These are phyloP conservation scores for Ypsolopha sequella DNA, from an alignment of 2,888 invertebrate species.

Conservation along the genomic window DNA sequence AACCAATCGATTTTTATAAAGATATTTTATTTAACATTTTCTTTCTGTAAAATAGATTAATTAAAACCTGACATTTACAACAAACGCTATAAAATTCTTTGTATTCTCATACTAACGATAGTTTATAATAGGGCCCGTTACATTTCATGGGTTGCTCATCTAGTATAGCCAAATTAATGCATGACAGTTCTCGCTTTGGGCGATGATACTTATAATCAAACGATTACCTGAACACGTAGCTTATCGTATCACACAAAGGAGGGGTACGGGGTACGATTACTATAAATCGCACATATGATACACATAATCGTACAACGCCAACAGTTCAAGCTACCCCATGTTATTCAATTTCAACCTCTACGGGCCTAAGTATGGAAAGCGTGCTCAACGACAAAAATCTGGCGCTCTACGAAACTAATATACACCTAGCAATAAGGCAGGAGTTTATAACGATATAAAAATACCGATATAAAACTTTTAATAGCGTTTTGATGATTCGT, in stretches of 20 bases:
- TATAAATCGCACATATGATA: background rate
- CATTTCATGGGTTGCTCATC: conserved; percentile 25
- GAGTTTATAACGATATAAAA: no score
- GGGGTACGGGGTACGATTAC: conserved; percentile 16
- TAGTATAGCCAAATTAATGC: background rate
- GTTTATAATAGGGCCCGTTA: conserved; percentile 55
- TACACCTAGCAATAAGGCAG: no score
- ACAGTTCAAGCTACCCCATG: background rate
- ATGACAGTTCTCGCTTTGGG: conserved; percentile 9
- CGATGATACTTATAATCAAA: conserved; percentile 16
- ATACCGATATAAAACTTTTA: no score
- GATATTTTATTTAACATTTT: conserved; percentile 68
- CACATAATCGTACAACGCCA: background rate
- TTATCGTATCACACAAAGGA: conserved; percentile 51
- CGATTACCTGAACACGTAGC: conserved; percentile 47
- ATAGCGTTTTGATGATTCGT: no score
- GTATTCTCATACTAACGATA: conserved; percentile 52
- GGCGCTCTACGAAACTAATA: no score
- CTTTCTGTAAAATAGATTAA: conserved; percentile 67
- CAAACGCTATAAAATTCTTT: conserved; percentile 70
- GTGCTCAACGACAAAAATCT: no score
- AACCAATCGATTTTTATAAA: conserved; percentile 51
- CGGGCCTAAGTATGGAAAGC: no score
- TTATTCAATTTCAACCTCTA: no score
- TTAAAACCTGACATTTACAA: conserved; percentile 68